Percentiles rank a stretch among this genome's conserved stretches.
phyloP scores from a whole-genome alignment of 2,797 vertebrate species.

The Ispidina lecontei region DNA sequence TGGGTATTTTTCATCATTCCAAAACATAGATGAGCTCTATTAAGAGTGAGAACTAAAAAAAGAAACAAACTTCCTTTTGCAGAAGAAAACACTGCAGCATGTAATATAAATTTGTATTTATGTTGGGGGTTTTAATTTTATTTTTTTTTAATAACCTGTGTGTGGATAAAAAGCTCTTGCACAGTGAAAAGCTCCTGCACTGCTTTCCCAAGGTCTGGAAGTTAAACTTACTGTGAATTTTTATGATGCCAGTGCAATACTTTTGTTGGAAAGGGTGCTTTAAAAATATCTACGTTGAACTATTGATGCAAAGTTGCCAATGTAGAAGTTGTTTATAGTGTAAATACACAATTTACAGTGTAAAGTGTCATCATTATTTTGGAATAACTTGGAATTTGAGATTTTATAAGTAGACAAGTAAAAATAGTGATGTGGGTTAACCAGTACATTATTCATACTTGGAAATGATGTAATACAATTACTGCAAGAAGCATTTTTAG shows the following conservation, averaged over 20 bases:
- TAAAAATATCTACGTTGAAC: constrained; percentile 19
- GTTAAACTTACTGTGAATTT: constrained; percentile 58
- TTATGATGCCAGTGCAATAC: constrained; percentile 56
- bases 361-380: neutral
- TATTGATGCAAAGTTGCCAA: neutral
- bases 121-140: too few relatives aligned
- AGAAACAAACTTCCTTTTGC: neutral
- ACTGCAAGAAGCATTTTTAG: neutral
- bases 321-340: constrained; percentile 12
- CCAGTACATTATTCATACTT: neutral
- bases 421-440: neutral
- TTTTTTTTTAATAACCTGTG: neutral
- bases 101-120: neutral
- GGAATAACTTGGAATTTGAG: neutral
- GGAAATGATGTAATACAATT: neutral
- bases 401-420: neutral
- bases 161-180: constrained; percentile 39
- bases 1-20: neutral
- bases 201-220: constrained; percentile 25
- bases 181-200: constrained; percentile 52
- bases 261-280: constrained; percentile 60
- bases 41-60: neutral
- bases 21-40: neutral
- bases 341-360: constrained; percentile 17
- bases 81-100: neutral